Base-by-base conservation (phyloP, 2,888 invertebrate genomes). In the Folsomia manolachei region DNA sequence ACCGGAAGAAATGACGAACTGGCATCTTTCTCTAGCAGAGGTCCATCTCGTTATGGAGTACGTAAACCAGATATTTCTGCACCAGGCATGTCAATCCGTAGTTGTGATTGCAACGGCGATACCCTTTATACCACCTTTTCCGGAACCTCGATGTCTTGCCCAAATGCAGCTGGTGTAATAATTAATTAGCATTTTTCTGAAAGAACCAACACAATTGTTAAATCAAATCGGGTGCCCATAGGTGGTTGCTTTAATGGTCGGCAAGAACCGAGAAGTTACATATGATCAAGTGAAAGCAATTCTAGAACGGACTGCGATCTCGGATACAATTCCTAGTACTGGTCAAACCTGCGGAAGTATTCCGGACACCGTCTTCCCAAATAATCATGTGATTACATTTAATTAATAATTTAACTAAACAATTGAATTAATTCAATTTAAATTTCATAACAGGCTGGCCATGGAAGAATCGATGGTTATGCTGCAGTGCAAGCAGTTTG, bases 1-100 rank as follows among this genome's bases (percentile, higher is more conserved):
- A 64, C 64, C 4, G 64, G 39, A 2, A 64, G 25, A 19, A 27
- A 61, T 27, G 69, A 69, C 61, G 62, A 25, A 7, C 19, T 61
- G 19, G 69, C 69, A 4, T 1, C 11, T 19, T 69, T 60, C 9
- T 56, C 60, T 19, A 27, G 61, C 11, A 14, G 61, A 1, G 69
- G 69, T 19, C 69, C 69, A 27, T 25, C 25, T 19, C 9, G 21
- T 1, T 25, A 60, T 21, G 69, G 69, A 11, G 24, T 26, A 19
- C 1, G 60, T 1, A 69, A 69, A 27, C 69, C 69, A 11, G 69
- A 69, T 27, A 14, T 69, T 18, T 69, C 64, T 14, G 56, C 56
- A 18, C 56, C 56, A 14, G 56, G 56, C 4, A 56, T 56, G 56
- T 56, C 56, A 7, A 56, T 56, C 56, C 18, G 56, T 18, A 14